A percentile compares a stretch with the other conserved stretches of the same genome.
Conservation (phyloP, 1,140 invertebrate species). For the Drosophila arawakana region DNA sequence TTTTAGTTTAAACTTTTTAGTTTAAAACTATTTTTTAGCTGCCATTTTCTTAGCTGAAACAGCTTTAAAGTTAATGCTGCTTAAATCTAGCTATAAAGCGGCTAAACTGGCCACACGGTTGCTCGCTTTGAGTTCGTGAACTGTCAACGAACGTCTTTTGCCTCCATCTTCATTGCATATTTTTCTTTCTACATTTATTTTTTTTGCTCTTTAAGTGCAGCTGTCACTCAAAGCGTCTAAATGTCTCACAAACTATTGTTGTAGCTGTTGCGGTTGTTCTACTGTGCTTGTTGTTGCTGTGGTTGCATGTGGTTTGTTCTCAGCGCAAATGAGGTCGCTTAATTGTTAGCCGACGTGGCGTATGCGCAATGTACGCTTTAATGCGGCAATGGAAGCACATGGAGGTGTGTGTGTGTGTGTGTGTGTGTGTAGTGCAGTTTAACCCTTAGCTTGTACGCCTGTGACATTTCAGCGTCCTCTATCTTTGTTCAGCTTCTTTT, state of each 20-base stretch:
- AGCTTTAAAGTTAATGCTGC: too few species aligned
- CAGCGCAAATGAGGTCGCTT: slow-evolving; percentile 75
- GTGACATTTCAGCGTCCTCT: background rate
- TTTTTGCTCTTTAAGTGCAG: slow-evolving; percentile 76
- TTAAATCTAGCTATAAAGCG: too few species aligned
- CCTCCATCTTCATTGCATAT: slow-evolving; percentile 45
- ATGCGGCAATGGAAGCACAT: too few species aligned
- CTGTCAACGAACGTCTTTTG: slow-evolving; percentile 70
- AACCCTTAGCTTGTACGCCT: slow-evolving; percentile 34
- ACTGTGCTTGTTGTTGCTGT: slow-evolving; percentile 33
- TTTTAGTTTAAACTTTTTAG: too few species aligned
- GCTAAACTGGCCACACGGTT: too few species aligned
- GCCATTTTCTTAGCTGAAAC: too few species aligned
- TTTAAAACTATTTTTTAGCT: too few species aligned
- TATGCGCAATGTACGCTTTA: slow-evolving; percentile 45
- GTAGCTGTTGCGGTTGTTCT: slow-evolving; percentile 13
- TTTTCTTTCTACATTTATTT: slow-evolving; percentile 26
- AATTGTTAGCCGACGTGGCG: slow-evolving; percentile 66
- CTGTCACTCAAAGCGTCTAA: slow-evolving; percentile 78
- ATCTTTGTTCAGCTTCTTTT: background rate
- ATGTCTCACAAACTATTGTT: slow-evolving; percentile 62
- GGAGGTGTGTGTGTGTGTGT: background rate
- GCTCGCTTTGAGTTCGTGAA: slow-evolving; percentile 64
- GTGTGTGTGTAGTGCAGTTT: slow-evolving; percentile 7
- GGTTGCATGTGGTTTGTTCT: slow-evolving; percentile 30